Evolutionary conservation across 2,113 vertebrate species (phyloP).

Genomic region (Oriolus oriolus): DNA sequence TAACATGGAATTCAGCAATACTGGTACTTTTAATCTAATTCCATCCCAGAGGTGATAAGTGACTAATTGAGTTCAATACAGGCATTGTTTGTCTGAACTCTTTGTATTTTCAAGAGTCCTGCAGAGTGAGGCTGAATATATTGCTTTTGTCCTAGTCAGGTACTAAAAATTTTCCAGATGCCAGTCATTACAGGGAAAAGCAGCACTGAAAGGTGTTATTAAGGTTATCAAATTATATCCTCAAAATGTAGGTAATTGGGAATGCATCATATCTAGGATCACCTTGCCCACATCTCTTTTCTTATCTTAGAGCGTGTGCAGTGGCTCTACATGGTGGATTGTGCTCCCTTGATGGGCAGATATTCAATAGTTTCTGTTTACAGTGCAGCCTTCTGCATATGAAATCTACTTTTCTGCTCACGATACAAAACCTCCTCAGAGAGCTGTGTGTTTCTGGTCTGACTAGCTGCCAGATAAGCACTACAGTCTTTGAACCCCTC

Average conservation of each 20-base stretch:
- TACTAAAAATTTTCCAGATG: neutral
- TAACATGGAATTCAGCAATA: neutral
- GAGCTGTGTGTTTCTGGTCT: neutral
- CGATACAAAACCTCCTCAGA: neutral
- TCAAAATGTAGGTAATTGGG: neutral
- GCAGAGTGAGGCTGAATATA: neutral
- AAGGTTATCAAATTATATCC: neutral
- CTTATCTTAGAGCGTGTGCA: neutral
- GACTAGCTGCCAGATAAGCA: neutral
- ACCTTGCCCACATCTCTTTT: neutral
- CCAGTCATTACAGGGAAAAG: neutral
- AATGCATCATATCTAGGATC: neutral
- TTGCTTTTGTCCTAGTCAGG: neutral
- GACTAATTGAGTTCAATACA: neutral
- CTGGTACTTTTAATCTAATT: neutral
- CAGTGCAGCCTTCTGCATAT: neutral
- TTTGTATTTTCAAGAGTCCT: neutral
- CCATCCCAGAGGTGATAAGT: neutral
- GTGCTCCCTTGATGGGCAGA: neutral
- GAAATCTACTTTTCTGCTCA: neutral
- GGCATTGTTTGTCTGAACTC: neutral
- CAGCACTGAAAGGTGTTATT: neutral
- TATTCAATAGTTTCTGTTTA: neutral
- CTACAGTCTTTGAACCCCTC: neutral
- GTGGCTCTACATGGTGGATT: neutral